These are phyloP conservation scores for Portevinia maculata DNA, from an alignment of 2,888 invertebrate genomes.

Conservation along the genomic window DNA sequence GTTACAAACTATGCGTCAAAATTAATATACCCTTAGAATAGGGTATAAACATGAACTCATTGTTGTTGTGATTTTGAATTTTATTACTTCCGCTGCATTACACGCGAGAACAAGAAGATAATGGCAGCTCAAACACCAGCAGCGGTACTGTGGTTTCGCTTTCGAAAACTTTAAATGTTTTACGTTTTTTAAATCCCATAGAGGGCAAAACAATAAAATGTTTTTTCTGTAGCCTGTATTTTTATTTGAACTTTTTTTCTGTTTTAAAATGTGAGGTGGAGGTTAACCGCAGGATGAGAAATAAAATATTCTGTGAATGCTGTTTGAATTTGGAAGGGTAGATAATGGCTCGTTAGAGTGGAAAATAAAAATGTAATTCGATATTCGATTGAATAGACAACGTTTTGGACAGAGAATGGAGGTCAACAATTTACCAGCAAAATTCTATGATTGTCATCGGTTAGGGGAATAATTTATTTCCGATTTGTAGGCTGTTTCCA, in stretches of 20 bases:
- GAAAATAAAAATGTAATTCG: constrained; percentile 60
- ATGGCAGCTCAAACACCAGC: background rate
- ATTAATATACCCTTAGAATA: too few species aligned
- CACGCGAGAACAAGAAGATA: too few species aligned
- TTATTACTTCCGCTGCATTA: constrained; percentile 49
- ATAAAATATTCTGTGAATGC: constrained; percentile 44
- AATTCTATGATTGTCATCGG: constrained; percentile 28
- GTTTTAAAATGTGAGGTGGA: constrained; percentile 19
- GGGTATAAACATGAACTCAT: constrained; percentile 28
- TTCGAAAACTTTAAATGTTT: constrained; percentile 29
- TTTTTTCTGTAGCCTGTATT: background rate
- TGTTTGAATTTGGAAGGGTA: constrained; percentile 22
- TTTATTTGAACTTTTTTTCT: constrained; percentile 10
- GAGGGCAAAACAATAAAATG: background rate
- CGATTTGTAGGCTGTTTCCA: background rate
- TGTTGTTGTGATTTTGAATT: constrained; percentile 29
- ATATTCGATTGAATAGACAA: constrained; percentile 54
- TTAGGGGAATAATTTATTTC: background rate
- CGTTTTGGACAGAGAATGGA: constrained; percentile 9
- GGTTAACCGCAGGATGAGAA: constrained; percentile 25
- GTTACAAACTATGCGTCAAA: too few species aligned
- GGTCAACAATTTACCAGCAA: background rate
- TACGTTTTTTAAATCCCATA: constrained; percentile 3
- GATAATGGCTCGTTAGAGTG: constrained; percentile 55
- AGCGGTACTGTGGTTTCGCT: constrained; percentile 36